A percentile compares a stretch with the other conserved stretches of the same genome.
Conservation (phyloP, 1,140 invertebrate species). For the Nomia melanderi region DNA sequence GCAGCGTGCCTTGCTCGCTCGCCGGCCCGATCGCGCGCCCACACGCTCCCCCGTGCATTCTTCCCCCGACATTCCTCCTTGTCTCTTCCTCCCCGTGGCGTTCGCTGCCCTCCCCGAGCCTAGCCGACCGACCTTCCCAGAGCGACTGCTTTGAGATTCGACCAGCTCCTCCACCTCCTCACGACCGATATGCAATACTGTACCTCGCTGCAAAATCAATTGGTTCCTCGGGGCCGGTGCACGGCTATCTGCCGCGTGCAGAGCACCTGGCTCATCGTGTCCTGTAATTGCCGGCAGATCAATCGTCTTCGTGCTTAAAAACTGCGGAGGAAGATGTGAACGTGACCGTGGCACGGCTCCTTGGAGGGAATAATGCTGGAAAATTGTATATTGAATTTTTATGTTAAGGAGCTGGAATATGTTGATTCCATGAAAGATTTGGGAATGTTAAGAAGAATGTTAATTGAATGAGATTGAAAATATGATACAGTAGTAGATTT, state of each 20-base stretch:
- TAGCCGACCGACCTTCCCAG: conserved; percentile 39
- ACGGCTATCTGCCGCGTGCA: not conserved
- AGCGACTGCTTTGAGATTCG: conserved; percentile 2
- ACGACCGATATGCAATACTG: not conserved
- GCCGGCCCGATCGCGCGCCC: conserved; percentile 56
- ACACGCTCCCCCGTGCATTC: conserved; percentile 45
- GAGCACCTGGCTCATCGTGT: not conserved
- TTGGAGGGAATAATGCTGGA: too few relatives aligned
- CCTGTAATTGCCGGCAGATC: too few relatives aligned
- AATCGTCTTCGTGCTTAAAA: too few relatives aligned
- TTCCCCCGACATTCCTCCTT: conserved; percentile 57
- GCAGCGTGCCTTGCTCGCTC: conserved; percentile 39
- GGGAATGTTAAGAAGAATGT: too few relatives aligned
- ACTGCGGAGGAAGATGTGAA: too few relatives aligned
- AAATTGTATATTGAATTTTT: too few relatives aligned
- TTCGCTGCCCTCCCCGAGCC: conserved; percentile 4
- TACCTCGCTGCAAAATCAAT: not conserved
- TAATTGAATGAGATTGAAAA: too few relatives aligned
- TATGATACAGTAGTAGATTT: too few relatives aligned
- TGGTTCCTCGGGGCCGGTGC: not conserved
- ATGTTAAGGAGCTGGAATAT: too few relatives aligned
- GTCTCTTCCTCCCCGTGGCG: conserved; percentile 46
- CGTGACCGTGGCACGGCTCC: too few relatives aligned
- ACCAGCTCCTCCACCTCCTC: conserved; percentile 1
- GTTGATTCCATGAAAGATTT: too few relatives aligned